Base-by-base conservation (phyloP, 2,113 vertebrate genomes). In the Dipodomys merriami region DNA sequence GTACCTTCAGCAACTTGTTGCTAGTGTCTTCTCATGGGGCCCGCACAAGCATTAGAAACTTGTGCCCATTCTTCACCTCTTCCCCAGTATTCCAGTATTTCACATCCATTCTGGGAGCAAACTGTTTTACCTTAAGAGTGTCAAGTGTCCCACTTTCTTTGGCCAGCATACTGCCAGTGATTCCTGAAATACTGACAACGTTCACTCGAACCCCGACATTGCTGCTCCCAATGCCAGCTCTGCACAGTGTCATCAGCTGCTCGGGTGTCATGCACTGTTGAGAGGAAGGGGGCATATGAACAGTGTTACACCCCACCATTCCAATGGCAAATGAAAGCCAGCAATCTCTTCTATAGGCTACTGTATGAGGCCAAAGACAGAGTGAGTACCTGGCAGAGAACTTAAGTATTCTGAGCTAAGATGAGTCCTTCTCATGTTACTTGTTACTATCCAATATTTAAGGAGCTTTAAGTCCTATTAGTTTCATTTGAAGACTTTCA, bases 131-230 rank as follows among this genome's bases (percentile, higher is more conserved):
- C 99, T 99, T 98, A 33, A 99, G 98, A 30, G 97, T 99, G 95
- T 98, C 98, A 16, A 98, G 98, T 1, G 98, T 98, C 84, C 98
- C 98, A 84, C 98, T 97, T 93, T 98, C 98, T 97, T 98, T 99
- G 91, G 99, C 99, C 49, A 99, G 97, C 16, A 99, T 98, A 5
- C 99, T 99, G 96, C 99, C 99, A 27, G 98, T 99, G 97, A 99
- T 99, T 81, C 99, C 99, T 90, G 99, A 97, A 93, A 99, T 99
- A 96, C 99, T 99, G 57, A 99, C 98, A 0, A 98, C 97, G 0
- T 99, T 99, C 94, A 99, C 99, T 96, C 99, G 97, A 39, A 99
- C 98, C 5, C 98, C 98, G 60, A 98, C 83, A 22, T 98, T 98
- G 57, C 98, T 98, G 82, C 98, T 99, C 64, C 96, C 97, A 78